A percentile compares a stretch with the other conserved stretches of the same genome.
phyloP scores from a whole-genome alignment of 2,888 invertebrate genomes.

The Sarcophaga rosellei region DNA sequence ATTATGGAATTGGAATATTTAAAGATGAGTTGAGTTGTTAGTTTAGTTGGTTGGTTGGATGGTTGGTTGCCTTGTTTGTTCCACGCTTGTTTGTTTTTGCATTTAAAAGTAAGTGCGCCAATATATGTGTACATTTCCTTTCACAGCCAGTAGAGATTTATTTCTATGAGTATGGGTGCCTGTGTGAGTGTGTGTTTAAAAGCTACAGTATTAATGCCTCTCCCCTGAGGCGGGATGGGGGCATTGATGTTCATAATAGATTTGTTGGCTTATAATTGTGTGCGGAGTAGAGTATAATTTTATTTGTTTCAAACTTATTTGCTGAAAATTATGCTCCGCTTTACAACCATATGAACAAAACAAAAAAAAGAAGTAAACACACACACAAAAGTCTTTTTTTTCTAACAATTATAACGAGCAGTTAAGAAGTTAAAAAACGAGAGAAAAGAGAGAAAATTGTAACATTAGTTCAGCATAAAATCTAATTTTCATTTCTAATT shows the following conservation, averaged over 20 bases:
- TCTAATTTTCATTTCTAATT: slow-evolving; percentile 58
- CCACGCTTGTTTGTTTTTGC: neutral
- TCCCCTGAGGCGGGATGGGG: too few species aligned
- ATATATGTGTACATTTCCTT: neutral
- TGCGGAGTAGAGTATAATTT: slow-evolving; percentile 31
- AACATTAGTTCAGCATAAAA: slow-evolving; percentile 49
- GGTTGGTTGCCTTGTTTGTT: neutral
- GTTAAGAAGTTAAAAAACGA: neutral
- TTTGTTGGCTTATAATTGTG: slow-evolving; percentile 52
- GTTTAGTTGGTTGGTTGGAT: neutral
- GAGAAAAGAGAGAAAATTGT: neutral
- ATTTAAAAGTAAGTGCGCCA: neutral
- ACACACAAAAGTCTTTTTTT: neutral
- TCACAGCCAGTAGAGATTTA: neutral
- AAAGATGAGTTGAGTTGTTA: slow-evolving; percentile 43
- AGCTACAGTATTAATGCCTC: neutral
- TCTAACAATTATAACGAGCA: neutral
- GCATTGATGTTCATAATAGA: slow-evolving; percentile 26
- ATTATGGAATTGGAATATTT: slow-evolving; percentile 49
- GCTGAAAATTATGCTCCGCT: slow-evolving; percentile 39
- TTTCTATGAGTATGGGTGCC: neutral
- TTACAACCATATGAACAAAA: neutral
- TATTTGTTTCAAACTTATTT: slow-evolving; percentile 58
- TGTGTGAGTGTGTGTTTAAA: neutral
- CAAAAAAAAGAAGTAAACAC: neutral